Percentiles rank a stretch among this genome's conserved stretches.
Evolutionary conservation across 2,888 invertebrate genomes (phyloP).

Genomic region (Lepidocyrtoides sp.): DNA sequence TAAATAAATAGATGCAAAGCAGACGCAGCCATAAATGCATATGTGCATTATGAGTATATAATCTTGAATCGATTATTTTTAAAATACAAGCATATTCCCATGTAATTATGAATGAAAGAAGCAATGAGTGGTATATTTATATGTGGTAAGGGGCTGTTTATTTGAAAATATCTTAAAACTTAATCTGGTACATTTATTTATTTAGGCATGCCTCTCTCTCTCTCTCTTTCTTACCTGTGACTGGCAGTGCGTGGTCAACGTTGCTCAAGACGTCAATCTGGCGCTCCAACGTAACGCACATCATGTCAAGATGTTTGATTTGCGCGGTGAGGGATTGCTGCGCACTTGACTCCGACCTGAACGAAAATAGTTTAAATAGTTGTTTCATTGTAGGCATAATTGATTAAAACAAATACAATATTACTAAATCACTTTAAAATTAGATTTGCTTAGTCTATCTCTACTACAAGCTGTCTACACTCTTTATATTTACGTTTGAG

Average conservation of each 20-base stretch:
- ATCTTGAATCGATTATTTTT: too few species aligned
- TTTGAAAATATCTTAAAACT: background rate
- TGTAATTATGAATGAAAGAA: too few species aligned
- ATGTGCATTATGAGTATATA: too few species aligned
- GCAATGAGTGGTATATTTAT: too few species aligned
- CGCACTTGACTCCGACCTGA: conserved; percentile 81
- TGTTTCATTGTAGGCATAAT: too few species aligned
- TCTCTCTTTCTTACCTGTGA: conserved; percentile 84
- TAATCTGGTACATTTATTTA: background rate
- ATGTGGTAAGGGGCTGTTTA: too few species aligned
- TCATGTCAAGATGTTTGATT: conserved; percentile 85
- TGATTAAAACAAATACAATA: too few species aligned
- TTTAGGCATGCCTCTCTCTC: background rate
- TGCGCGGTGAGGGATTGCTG: conserved; percentile 84
- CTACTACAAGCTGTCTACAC: background rate
- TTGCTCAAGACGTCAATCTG: conserved; percentile 85
- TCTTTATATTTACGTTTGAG: too few species aligned
- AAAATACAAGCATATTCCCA: too few species aligned
- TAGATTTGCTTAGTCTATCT: background rate
- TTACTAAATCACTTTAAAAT: background rate
- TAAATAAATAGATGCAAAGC: background rate
- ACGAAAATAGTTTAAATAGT: too few species aligned
- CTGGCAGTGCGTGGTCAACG: conserved; percentile 85
- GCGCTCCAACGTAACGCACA: conserved; percentile 85
- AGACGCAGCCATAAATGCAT: background rate